These are phyloP conservation scores for Dioctria linearis DNA, from an alignment of 2,888 invertebrate genomes.

Conservation along the genomic window DNA sequence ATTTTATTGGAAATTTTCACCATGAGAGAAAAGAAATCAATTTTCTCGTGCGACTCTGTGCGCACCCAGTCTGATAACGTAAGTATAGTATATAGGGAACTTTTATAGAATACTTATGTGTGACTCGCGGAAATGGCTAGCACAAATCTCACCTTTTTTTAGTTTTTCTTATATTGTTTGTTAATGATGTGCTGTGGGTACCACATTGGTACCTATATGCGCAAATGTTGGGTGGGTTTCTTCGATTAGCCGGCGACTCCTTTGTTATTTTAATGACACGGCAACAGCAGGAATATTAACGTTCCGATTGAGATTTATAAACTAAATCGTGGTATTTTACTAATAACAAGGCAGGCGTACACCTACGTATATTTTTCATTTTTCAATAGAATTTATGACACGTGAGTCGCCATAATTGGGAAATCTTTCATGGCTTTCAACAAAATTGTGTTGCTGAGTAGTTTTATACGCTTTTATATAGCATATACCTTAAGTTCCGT, in stretches of 20 bases:
- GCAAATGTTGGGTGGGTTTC: conserved; percentile 13
- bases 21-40: conserved; percentile 24
- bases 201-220: conserved; percentile 9
- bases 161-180: conserved; percentile 50
- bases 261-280: conserved; percentile 22
- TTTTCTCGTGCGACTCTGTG: conserved; percentile 26
- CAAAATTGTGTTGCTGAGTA: not conserved
- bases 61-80: not conserved
- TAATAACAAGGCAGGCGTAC: conserved; percentile 29
- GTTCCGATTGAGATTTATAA: conserved; percentile 33
- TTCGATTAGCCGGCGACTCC: conserved; percentile 31
- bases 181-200: conserved; percentile 49
- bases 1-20: conserved; percentile 37
- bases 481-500: not conserved
- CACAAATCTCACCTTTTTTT: conserved; percentile 34
- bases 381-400: conserved; percentile 51
- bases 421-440: conserved; percentile 43
- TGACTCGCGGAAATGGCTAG: conserved; percentile 31
- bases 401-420: conserved; percentile 41
- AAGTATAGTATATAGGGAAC: not conserved
- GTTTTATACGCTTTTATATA: too few relatives aligned
- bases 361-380: conserved; percentile 34
- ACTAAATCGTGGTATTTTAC: conserved; percentile 8
- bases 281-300: conserved; percentile 13
- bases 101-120: not conserved